Evolutionary conservation across 1,140 invertebrate genomes (phyloP).

Genomic region (Drosophila nannoptera): DNA sequence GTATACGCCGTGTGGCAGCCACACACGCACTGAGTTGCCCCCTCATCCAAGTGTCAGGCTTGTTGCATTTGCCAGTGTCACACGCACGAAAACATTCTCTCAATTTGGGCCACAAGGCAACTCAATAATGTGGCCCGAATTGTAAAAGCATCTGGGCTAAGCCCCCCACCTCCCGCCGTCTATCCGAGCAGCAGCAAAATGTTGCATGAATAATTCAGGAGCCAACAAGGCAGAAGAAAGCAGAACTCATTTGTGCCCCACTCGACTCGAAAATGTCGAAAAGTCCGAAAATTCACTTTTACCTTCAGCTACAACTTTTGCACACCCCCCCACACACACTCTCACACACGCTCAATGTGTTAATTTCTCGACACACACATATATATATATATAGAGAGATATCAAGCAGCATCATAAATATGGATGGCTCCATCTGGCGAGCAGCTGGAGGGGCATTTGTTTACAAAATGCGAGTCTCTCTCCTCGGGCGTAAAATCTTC

Average conservation of each 20-base stretch:
- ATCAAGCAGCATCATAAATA: constrained; percentile 31
- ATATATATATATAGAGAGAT: neutral
- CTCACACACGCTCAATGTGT: constrained; percentile 19
- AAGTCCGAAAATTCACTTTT: constrained; percentile 14
- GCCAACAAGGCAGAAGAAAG: constrained; percentile 20
- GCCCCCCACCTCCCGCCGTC: neutral
- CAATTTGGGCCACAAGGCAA: constrained; percentile 9
- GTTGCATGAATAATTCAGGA: constrained; percentile 62
- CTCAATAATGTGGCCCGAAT: constrained; percentile 1
- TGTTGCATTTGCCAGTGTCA: constrained; percentile 10
- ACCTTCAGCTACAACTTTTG: too few species aligned
- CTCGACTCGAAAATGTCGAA: constrained; percentile 16
- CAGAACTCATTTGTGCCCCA: constrained; percentile 57
- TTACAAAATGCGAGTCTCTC: constrained; percentile 1
- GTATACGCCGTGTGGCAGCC: constrained; percentile 21
- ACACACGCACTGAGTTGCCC: neutral
- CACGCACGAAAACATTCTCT: constrained; percentile 10
- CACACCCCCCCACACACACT: too few species aligned
- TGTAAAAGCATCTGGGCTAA: neutral
- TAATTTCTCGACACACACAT: constrained; percentile 16
- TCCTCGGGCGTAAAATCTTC: neutral
- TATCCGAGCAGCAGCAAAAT: constrained; percentile 16
- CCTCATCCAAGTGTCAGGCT: neutral
- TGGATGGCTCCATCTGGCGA: constrained; percentile 28
- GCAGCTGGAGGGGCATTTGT: constrained; percentile 17